A percentile compares a stretch with the other conserved stretches of the same genome.
Evolutionary conservation across 2,113 vertebrate species (phyloP).

Genomic region (Sylvietta virens): DNA sequence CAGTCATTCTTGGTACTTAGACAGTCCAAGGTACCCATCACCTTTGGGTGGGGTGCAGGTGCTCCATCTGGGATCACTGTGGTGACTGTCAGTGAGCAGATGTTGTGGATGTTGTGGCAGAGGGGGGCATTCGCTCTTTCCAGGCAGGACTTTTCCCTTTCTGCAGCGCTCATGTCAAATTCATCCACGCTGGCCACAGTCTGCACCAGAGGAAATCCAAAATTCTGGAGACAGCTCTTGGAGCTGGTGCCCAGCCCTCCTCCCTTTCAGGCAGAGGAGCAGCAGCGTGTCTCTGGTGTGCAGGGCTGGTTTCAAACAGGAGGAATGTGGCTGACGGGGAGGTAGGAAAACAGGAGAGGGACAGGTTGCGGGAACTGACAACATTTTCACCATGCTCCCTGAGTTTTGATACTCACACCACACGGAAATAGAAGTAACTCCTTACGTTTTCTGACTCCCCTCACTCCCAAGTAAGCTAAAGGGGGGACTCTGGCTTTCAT

Average conservation of each 20-base stretch:
- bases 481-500: neutral
- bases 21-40: neutral
- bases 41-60: neutral
- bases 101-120: neutral
- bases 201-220: neutral
- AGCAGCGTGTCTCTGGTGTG: neutral
- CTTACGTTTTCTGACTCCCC: neutral
- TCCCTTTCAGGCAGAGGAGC: constrained; percentile 19
- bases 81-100: neutral
- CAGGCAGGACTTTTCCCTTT: neutral
- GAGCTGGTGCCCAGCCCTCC: constrained; percentile 16
- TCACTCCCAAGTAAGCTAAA: neutral
- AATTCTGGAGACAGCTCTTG: neutral
- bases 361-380: neutral
- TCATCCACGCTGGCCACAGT: constrained; percentile 61
- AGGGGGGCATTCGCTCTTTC: neutral
- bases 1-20: fast-evolving
- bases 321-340: neutral
- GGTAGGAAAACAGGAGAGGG: neutral
- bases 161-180: neutral
- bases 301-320: neutral
- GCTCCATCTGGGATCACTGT: neutral
- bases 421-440: neutral
- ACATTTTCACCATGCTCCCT: neutral
- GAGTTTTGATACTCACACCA: neutral